Conservation (phyloP, 2,888 invertebrate genomes). For the Parnassius apollo region DNA sequence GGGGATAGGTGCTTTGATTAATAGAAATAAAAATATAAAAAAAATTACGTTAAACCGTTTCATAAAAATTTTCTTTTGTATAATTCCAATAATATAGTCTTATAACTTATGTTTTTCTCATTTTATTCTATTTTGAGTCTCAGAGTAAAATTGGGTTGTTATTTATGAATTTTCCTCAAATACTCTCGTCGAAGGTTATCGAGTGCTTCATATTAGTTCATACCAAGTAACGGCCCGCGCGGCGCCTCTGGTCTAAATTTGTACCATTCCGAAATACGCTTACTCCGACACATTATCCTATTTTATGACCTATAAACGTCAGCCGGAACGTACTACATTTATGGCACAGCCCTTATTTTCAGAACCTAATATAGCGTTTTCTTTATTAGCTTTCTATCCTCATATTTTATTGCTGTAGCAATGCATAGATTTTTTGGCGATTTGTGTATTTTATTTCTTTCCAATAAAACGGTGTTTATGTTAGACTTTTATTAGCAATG, state of each 20-base stretch:
- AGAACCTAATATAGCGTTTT: conserved; percentile 71
- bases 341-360: conserved; percentile 74
- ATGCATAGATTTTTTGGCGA: conserved; percentile 71
- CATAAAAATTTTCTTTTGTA: no score
- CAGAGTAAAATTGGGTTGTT: no score
- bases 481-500: conserved; percentile 59
- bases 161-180: conserved; percentile 19
- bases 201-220: conserved; percentile 61
- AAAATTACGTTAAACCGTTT: no score
- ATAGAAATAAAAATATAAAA: no score
- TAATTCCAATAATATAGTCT: no score
- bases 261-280: conserved; percentile 78
- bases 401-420: conserved; percentile 62
- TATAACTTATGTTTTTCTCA: no score
- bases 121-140: no score
- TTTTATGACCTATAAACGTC: conserved; percentile 80
- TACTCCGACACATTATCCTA: conserved; percentile 76
- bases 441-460: conserved; percentile 64
- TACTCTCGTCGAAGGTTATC: conserved; percentile 38
- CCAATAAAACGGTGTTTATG: conserved; percentile 68
- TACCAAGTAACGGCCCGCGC: conserved; percentile 52
- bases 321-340: conserved; percentile 74
- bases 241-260: conserved; percentile 73
- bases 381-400: conserved; percentile 67
- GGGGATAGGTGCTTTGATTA: no score